Evolutionary conservation across 2,797 vertebrate genomes (phyloP), one percentile per base, ranked within the genome.

Genomic region (Pipistrellus pipistrellus): DNA sequence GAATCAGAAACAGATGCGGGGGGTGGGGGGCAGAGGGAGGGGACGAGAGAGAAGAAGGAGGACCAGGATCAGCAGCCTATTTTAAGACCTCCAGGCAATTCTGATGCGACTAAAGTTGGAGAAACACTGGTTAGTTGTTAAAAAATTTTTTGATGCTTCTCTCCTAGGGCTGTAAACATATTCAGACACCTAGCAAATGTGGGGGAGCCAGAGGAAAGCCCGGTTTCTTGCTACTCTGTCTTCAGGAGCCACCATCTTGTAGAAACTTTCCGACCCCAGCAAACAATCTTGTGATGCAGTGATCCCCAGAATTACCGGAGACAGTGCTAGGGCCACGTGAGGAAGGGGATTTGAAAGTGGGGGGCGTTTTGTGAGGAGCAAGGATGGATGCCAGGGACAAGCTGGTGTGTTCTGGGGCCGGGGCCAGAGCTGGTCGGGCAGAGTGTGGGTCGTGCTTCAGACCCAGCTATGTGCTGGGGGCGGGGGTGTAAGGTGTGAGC

Each of bases 401-500:
- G 57, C n/a, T 21, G 23, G 81, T 76, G 7, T 78, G 44, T 88
- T 69, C 55, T 51, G 13, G 59, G 83, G 18, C 57, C 46, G 64
- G 66, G 59, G 44, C 62, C 32, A 41, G 27, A 35, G 9, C 41
- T n/a, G 41, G 27, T 14, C 11, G 15, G 81, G 38, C 55, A 32
- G 83, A 51, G 17, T 14, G 1, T 87, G 87, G 57, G 35, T 76
- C 48, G 53, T 87, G 62, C 46, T 27, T 44, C 83, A 75, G 87
- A 81, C 51, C 30, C 12, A 20, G 12, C 11, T 5, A n/a, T 57
- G n/a, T n/a, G 27, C 57, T 10, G 57, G 48, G 48, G 25, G 5
- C 1, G 0, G 27, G 77, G 62, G 27, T 6, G 30, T 30, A 59
- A n/a, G 25, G 9, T 3, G 4, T 3, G 2, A 15, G 23, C 1